Evolutionary conservation across 1,140 invertebrate genomes (phyloP), one percentile per base, ranked within the genome.

Genomic region (Drosophila nebulosa): DNA sequence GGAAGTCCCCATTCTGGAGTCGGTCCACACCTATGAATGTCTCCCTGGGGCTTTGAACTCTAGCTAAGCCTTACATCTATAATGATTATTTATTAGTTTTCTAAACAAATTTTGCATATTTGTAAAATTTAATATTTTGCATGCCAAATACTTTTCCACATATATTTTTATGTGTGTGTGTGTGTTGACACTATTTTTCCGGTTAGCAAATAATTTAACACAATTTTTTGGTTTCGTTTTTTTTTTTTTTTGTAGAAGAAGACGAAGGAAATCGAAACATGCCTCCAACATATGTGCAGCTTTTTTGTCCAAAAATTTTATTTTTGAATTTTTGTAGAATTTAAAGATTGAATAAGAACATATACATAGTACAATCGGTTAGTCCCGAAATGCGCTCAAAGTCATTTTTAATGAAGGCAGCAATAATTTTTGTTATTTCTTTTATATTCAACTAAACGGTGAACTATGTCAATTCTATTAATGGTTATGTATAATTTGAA

Each of bases 381-480:
- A 14, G 46, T 42, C 24, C 32, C 56, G 16, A 66, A 59, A 59
- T 35, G 50, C 61, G 59, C 69, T 68, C 74, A 76, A 76, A 76
- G 74, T 72, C 68, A 72, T 73, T 66, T 46, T 80, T 72, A 72
- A 75, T 78, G 78, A 66, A 80, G 61, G 30, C 53, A 59, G 66
- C 66, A 61, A 83, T 88, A 86, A 86, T 70, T 77, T 78, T 62
- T 26, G 6, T 39, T 39, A 14, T 18, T 16, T 42, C n/a, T 46
- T 21, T 46, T 58, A 70, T 67, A 66, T 78, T 80, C 57, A 78
- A 83, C 78, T 69, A 75, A 62, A 67, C 62, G 70, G 1, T 58
- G 32, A 86, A 79, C 88, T 88, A 88, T 88, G 83, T 88, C 83
- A 88, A 88, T 79, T 88, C 83, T 88, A 88, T 79, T 58, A 79